These are phyloP conservation scores for Littorina saxatilis DNA, from an alignment of 1,140 invertebrate species.

Conservation along the genomic window DNA sequence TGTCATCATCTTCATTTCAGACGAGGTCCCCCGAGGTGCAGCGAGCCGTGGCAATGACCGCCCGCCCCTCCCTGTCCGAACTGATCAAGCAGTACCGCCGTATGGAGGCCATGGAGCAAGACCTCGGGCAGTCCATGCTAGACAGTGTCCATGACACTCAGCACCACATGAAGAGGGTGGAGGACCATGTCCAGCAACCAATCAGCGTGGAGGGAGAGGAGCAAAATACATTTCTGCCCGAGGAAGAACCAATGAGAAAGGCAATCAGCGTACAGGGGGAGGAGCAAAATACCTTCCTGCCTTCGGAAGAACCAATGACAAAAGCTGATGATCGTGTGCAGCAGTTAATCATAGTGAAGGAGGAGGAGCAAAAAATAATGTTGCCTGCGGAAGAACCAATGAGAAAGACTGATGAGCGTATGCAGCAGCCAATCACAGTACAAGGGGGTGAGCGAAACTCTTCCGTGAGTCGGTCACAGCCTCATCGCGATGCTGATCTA, in stretches of 20 bases:
- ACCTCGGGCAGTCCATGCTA: not conserved
- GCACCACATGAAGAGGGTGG: not conserved
- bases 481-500: too few species aligned
- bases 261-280: not conserved
- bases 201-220: not conserved
- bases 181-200: not conserved
- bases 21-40: not conserved
- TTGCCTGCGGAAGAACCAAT: too few species aligned
- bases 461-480: too few species aligned
- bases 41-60: not conserved
- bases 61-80: not conserved
- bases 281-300: too few species aligned
- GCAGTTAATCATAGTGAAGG: too few species aligned
- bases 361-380: too few species aligned
- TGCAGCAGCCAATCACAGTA: too few species aligned
- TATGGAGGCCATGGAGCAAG: not conserved
- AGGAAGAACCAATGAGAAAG: not conserved
- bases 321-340: too few species aligned
- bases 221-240: not conserved
- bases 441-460: too few species aligned
- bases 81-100: not conserved
- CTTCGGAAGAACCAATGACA: too few species aligned
- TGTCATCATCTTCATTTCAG: not conserved
- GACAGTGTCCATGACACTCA: not conserved
- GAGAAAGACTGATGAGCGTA: too few species aligned